phyloP scores from a whole-genome alignment of 1,140 invertebrate species.

The Drosophila hydei region DNA sequence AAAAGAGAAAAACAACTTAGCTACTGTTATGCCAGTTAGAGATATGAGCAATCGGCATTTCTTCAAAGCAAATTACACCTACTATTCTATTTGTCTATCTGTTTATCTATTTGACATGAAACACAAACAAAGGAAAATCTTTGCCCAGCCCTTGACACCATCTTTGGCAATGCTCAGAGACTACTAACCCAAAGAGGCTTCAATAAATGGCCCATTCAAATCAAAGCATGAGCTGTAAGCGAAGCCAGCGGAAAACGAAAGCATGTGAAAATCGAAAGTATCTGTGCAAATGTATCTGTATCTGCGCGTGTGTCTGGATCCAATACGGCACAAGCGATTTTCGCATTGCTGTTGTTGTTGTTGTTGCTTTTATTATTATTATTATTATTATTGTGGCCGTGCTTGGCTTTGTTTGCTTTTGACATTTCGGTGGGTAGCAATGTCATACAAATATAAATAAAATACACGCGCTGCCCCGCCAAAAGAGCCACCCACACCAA shows the following conservation, averaged over 20 bases:
- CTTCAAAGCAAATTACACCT: background rate
- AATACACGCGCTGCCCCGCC: constrained; percentile 39
- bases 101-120: background rate
- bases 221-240: constrained; percentile 34
- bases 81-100: background rate
- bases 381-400: constrained; percentile 42
- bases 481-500: constrained; percentile 46
- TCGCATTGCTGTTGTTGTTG: constrained; percentile 46
- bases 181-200: background rate
- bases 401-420: constrained; percentile 71
- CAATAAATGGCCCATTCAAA: constrained; percentile 15
- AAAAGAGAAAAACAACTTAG: background rate
- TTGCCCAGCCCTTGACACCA: background rate
- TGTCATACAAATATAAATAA: constrained; percentile 80
- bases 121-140: constrained; percentile 22
- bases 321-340: constrained; percentile 59
- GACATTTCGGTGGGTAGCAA: constrained; percentile 75
- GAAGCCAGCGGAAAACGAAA: constrained; percentile 56
- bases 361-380: constrained; percentile 24
- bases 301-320: constrained; percentile 43
- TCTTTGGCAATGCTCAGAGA: background rate
- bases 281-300: constrained; percentile 39
- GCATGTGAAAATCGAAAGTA: constrained; percentile 63
- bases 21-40: background rate
- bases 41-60: background rate